Percentiles rank a stretch among this genome's conserved stretches.
phyloP scores from a whole-genome alignment of 2,113 vertebrate genomes.

The Trematomus loennbergii region DNA sequence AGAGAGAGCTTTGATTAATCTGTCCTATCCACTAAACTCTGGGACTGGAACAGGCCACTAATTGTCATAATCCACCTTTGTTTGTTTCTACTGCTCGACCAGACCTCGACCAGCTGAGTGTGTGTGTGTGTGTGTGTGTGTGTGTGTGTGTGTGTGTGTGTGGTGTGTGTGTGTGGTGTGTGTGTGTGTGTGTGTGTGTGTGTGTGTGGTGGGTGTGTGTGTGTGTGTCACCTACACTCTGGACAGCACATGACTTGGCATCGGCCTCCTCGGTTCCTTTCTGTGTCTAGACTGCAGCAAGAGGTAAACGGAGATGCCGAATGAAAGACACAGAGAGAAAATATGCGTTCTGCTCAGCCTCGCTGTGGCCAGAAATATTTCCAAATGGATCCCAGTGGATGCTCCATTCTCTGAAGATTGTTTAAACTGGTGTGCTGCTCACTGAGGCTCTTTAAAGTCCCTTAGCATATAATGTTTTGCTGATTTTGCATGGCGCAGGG shows the following conservation, averaged over 20 bases:
- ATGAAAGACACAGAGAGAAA: constrained; percentile 52
- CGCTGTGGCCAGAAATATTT: constrained; percentile 30
- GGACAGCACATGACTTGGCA: constrained; percentile 65
- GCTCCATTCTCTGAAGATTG: constrained; percentile 54
- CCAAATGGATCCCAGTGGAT: constrained; percentile 70
- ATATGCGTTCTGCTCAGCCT: constrained; percentile 53
- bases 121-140: constrained; percentile 2
- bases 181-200: background rate
- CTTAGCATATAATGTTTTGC: constrained; percentile 38
- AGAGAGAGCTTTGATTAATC: constrained; percentile 88
- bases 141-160: background rate
- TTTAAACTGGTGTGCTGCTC: constrained; percentile 70
- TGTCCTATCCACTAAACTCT: constrained; percentile 79
- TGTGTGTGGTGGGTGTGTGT: constrained; percentile 16
- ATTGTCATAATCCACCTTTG: constrained; percentile 88
- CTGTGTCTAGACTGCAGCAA: constrained; percentile 64
- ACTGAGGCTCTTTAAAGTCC: constrained; percentile 46
- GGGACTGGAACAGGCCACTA: constrained; percentile 85
- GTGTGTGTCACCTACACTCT: constrained; percentile 54
- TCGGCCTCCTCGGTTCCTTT: constrained; percentile 34
- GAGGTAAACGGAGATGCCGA: constrained; percentile 56
- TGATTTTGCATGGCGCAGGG: constrained; percentile 40
- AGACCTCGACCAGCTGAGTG: constrained; percentile 45
- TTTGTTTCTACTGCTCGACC: constrained; percentile 85
- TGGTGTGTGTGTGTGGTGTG: constrained; percentile 14